phyloP scores from a whole-genome alignment of 2,113 vertebrate genomes.

The Vidua macroura region DNA sequence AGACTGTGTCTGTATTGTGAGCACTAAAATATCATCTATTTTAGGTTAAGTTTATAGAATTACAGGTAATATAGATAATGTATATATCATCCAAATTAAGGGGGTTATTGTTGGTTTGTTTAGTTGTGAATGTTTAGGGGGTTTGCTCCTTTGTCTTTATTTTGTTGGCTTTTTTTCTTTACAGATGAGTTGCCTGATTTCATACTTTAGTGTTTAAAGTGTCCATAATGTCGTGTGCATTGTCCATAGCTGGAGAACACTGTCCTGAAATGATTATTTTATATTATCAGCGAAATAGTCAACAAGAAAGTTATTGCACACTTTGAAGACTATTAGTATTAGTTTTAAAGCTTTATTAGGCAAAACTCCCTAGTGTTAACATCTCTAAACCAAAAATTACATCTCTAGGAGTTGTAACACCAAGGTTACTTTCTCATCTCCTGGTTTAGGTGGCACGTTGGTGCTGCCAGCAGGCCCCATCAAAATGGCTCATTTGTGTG shows the following conservation, averaged over 20 bases:
- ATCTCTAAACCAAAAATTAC: neutral
- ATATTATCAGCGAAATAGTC: neutral
- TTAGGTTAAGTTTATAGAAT: neutral
- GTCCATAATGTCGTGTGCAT: neutral
- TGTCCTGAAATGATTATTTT: neutral
- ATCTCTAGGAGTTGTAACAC: neutral
- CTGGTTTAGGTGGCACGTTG: neutral
- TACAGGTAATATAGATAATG: neutral
- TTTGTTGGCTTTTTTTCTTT: neutral
- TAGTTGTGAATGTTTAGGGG: neutral
- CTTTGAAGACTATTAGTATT: neutral
- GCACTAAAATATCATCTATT: neutral
- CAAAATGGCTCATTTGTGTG: neutral
- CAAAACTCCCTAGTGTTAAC: neutral
- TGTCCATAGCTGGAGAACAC: neutral
- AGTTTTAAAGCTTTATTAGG: neutral
- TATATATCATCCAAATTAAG: neutral
- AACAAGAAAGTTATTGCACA: neutral
- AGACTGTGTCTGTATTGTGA: neutral
- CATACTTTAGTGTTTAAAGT: neutral
- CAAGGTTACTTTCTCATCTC: neutral
- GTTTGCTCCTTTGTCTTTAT: neutral
- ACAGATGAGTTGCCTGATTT: neutral
- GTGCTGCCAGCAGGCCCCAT: neutral
- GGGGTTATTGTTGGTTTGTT: neutral